phyloP scores from a whole-genome alignment of 2,113 vertebrate species.

The Nibea albiflora region DNA sequence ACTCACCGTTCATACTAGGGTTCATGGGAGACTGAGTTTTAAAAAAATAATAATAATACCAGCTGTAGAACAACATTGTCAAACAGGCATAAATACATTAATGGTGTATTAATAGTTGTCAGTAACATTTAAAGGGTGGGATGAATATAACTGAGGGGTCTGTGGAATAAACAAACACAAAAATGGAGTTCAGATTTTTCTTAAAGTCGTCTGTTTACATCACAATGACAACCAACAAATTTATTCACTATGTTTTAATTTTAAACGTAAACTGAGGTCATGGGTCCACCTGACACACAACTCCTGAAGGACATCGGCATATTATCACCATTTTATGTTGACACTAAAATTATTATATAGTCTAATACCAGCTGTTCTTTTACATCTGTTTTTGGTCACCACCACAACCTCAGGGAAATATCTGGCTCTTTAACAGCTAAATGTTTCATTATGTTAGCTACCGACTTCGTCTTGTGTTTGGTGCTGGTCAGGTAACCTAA shows the following conservation, averaged over 20 bases:
- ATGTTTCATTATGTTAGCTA: not conserved
- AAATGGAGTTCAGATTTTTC: not conserved
- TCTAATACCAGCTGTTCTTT: too few species aligned
- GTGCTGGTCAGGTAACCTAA: not conserved
- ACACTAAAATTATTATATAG: too few species aligned
- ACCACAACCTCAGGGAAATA: not conserved
- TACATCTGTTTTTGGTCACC: too few species aligned
- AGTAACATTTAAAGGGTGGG: not conserved
- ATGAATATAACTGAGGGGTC: not conserved
- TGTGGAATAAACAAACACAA: not conserved
- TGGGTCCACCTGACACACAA: too few species aligned
- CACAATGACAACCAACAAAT: not conserved
- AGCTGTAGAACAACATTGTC: not conserved
- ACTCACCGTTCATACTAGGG: rapidly evolving
- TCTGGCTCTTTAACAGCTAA: not conserved
- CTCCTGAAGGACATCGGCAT: not conserved
- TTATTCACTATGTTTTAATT: not conserved
- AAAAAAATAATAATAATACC: too few species aligned
- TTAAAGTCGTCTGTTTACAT: too few species aligned
- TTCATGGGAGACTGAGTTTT: conserved; percentile 67
- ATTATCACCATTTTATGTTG: too few species aligned
- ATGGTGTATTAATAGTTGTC: not conserved
- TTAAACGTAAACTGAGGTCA: too few species aligned
- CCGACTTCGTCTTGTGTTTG: not conserved
- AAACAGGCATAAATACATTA: not conserved